Conservation (phyloP, 2,797 vertebrate genomes). For the Rhynchonycteris naso region DNA sequence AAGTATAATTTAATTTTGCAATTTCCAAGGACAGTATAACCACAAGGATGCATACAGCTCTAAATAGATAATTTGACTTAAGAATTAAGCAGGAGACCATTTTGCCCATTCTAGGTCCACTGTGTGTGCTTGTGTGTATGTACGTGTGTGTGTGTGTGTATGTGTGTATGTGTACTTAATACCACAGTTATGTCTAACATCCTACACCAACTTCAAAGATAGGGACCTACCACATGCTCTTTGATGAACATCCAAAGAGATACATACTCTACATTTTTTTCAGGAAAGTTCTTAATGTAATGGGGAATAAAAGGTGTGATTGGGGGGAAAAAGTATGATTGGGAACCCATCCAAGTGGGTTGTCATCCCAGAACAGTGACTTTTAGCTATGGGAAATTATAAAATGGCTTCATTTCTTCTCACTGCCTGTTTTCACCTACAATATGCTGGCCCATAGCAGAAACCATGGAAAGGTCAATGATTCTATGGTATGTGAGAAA, state of each 20-base stretch:
- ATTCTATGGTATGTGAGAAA: background rate
- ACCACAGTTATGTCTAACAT: too few species aligned
- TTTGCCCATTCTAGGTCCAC: rapidly evolving
- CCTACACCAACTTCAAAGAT: background rate
- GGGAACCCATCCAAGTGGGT: too few species aligned
- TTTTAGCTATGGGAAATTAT: background rate
- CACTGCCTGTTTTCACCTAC: rapidly evolving
- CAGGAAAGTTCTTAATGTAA: background rate
- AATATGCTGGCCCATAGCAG: too few species aligned
- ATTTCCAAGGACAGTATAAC: background rate
- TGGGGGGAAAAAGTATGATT: too few species aligned
- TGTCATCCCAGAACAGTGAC: background rate
- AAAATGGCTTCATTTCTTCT: too few species aligned
- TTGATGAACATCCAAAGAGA: background rate
- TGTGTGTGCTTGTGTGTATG: too few species aligned
- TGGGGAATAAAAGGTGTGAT: too few species aligned
- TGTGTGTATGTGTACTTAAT: background rate
- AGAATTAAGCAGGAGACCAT: background rate
- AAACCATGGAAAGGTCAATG: background rate
- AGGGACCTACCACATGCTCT: background rate
- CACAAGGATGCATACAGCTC: too few species aligned
- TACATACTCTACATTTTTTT: background rate
- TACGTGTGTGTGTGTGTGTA: too few species aligned
- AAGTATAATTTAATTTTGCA: too few species aligned
- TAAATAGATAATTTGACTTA: background rate